A percentile compares a stretch with the other conserved stretches of the same genome.
Evolutionary conservation across 35 echinoderm and acorn worm genomes (phyloP).

Genomic region (Ophiothrix spiculata): DNA sequence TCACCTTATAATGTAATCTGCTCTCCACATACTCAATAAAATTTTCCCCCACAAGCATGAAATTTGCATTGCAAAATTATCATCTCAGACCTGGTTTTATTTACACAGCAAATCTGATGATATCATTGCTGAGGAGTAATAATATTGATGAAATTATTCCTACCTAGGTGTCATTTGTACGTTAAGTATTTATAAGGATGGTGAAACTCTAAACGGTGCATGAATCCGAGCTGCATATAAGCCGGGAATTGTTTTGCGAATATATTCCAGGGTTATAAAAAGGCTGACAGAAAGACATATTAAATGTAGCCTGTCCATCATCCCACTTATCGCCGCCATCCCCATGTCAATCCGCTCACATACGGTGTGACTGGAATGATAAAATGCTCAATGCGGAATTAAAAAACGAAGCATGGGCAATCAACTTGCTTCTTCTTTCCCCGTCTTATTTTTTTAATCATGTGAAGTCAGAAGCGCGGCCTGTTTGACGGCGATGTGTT

Average conservation of each 20-base stretch:
- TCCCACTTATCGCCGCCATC: neutral
- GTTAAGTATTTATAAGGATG: neutral
- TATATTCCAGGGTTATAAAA: neutral
- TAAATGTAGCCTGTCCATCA: neutral
- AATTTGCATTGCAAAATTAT: neutral
- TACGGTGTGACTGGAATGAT: conserved; percentile 6
- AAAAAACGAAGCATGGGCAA: conserved; percentile 7
- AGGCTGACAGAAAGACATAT: neutral
- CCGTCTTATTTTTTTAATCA: neutral
- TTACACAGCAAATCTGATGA: no score
- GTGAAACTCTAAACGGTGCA: neutral
- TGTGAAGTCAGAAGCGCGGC: neutral
- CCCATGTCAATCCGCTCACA: conserved; percentile 5
- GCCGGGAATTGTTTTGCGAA: neutral
- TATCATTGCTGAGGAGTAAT: no score
- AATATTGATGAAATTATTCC: neutral
- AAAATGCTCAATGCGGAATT: conserved; percentile 4
- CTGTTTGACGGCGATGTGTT: neutral
- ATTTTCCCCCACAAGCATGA: neutral
- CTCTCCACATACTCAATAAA: neutral
- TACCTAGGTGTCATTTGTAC: neutral
- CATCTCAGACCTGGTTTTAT: no score
- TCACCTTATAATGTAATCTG: neutral
- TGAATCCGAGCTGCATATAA: neutral
- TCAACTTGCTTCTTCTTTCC: neutral